Conservation (phyloP, 1,140 invertebrate species). For the Cardiocondyla obscurior region DNA sequence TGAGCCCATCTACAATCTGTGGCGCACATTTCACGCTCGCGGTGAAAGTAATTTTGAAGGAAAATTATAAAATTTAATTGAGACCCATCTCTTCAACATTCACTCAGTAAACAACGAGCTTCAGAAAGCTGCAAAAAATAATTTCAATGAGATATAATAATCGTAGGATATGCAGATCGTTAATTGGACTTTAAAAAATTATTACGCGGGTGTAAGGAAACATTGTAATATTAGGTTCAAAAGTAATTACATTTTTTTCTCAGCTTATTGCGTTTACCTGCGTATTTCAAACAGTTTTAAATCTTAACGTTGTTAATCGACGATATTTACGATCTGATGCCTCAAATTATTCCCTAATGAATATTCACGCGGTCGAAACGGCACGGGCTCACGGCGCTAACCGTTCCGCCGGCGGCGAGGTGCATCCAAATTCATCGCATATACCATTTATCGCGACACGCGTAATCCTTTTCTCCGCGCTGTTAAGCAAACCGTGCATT, state of each 20-base stretch:
- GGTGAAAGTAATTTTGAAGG: not conserved
- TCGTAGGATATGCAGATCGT: not conserved
- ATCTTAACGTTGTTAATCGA: not conserved
- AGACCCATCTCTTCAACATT: not conserved
- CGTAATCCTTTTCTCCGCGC: constrained; percentile 75
- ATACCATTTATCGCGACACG: constrained; percentile 56
- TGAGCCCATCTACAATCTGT: not conserved
- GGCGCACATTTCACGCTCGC: not conserved
- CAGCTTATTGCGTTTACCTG: too few species aligned
- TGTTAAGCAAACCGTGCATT: constrained; percentile 78
- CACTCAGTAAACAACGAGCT: not conserved
- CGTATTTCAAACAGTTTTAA: too few species aligned
- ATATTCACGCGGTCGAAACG: not conserved
- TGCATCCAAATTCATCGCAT: not conserved
- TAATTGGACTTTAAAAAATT: constrained; percentile 1
- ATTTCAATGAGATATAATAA: not conserved
- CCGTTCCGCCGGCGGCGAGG: not conserved
- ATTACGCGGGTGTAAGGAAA: not conserved
- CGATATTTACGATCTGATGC: not conserved
- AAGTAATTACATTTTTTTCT: not conserved
- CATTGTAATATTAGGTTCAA: not conserved
- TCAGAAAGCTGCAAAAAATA: not conserved
- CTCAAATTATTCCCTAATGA: not conserved
- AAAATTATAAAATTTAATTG: not conserved
- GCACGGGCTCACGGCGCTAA: not conserved